A percentile compares a stretch with the other conserved stretches of the same genome.
These are phyloP conservation scores for Prostheceraeus crozeri DNA, from an alignment of 2,888 invertebrate species.

Conservation along the genomic window DNA sequence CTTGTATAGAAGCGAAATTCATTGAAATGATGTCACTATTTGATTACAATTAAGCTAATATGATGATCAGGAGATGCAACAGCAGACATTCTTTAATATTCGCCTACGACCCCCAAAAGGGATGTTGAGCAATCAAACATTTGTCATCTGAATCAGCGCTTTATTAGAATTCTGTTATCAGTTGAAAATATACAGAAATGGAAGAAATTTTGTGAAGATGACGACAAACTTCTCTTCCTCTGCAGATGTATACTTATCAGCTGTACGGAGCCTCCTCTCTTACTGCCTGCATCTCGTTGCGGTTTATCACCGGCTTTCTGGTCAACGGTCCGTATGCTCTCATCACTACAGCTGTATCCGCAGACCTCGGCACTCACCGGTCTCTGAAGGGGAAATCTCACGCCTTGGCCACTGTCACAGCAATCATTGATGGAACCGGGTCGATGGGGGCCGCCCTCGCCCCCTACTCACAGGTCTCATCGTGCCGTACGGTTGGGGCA, in stretches of 20 bases:
- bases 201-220: slow-evolving; percentile 18
- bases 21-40: no score
- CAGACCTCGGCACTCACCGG: slow-evolving; percentile 79
- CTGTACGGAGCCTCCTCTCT: neutral
- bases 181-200: no score
- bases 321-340: slow-evolving; percentile 93
- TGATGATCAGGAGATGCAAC: no score
- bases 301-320: slow-evolving; percentile 69
- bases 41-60: no score
- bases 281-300: slow-evolving; percentile 54
- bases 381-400: slow-evolving; percentile 74
- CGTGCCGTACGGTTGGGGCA: slow-evolving; percentile 71
- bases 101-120: no score
- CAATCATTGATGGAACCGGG: slow-evolving; percentile 92
- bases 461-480: slow-evolving; percentile 72
- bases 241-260: neutral
- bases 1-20: no score
- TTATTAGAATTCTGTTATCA: no score
- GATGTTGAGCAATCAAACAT: no score
- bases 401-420: slow-evolving; percentile 90
- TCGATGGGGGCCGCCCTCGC: slow-evolving; percentile 65
- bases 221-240: neutral
- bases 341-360: slow-evolving; percentile 89
- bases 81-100: no score
- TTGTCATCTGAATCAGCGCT: no score